phyloP scores from a whole-genome alignment of 92 coral and sea anemone genomes.

The Porites cylindrica region DNA sequence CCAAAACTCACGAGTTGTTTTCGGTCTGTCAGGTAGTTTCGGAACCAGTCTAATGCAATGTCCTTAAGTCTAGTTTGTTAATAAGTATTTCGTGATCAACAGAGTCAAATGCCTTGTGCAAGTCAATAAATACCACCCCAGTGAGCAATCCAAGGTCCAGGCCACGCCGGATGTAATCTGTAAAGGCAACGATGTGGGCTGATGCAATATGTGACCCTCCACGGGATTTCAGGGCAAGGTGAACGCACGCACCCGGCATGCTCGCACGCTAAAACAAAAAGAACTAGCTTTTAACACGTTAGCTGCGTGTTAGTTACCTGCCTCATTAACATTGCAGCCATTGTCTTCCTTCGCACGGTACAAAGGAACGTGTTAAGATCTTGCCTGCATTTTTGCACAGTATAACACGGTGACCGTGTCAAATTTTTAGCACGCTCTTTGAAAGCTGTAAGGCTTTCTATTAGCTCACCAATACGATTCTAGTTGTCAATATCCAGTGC shows the following conservation, averaged over 20 bases:
- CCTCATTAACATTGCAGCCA: conserved; percentile 23
- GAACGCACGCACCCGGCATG: conserved; percentile 24
- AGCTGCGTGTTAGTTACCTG: conserved; percentile 27
- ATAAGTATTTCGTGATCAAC: too few species aligned
- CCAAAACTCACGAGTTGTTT: too few species aligned
- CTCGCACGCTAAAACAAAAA: conserved; percentile 28
- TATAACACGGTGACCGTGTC: conserved; percentile 31
- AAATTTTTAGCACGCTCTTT: conserved; percentile 18
- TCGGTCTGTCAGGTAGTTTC: too few species aligned
- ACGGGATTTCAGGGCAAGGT: conserved; percentile 30
- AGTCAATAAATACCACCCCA: too few species aligned
- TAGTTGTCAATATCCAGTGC: conserved; percentile 29
- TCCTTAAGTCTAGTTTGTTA: too few species aligned
- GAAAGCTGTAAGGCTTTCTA: conserved; percentile 21
- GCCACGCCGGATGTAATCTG: not conserved
- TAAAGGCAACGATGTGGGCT: not conserved
- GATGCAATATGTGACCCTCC: conserved; percentile 34
- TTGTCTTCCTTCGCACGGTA: conserved; percentile 32
- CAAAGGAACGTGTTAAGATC: conserved; percentile 24
- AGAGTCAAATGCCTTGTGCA: too few species aligned
- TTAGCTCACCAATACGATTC: conserved; percentile 23
- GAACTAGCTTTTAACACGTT: conserved; percentile 29
- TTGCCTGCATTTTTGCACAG: not conserved
- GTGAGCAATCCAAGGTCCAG: not conserved
- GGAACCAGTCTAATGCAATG: too few species aligned